phyloP scores from a whole-genome alignment of 2,113 vertebrate genomes.

The Brachyhypopomus gauderio region DNA sequence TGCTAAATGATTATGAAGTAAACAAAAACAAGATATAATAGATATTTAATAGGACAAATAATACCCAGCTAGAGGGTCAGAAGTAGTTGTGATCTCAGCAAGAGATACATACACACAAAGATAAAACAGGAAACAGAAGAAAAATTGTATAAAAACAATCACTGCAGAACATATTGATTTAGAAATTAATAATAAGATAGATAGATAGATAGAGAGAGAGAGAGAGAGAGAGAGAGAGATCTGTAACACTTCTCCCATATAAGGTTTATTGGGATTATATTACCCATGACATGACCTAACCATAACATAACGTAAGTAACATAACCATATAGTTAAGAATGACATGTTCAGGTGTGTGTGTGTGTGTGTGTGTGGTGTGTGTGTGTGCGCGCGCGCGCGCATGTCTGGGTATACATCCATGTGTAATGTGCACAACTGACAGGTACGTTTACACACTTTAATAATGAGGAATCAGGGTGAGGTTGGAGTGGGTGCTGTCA shows the following conservation, averaged over 20 bases:
- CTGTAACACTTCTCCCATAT: background rate
- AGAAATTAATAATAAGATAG: too few species aligned
- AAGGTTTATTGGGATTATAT: slow-evolving; percentile 33
- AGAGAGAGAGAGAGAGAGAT: background rate
- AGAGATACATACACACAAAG: too few species aligned
- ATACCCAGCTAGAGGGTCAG: too few species aligned
- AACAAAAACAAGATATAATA: too few species aligned
- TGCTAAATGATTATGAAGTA: too few species aligned
- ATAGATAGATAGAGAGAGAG: too few species aligned
- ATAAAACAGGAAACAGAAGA: too few species aligned
- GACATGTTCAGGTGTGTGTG: slow-evolving; percentile 34
- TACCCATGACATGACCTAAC: background rate
- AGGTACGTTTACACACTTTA: slow-evolving; percentile 79
- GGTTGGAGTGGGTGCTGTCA: slow-evolving; percentile 71
- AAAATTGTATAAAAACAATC: too few species aligned
- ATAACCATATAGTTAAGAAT: background rate
- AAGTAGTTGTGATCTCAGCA: too few species aligned
- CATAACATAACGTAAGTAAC: too few species aligned
- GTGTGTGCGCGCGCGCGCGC: slow-evolving; percentile 12
- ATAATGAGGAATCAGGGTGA: slow-evolving; percentile 77
- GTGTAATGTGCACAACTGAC: slow-evolving; percentile 58
- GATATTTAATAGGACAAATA: too few species aligned
- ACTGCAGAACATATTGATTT: too few species aligned
- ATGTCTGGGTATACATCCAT: background rate
- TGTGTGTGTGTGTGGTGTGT: slow-evolving; percentile 32